These are phyloP conservation scores for Pogona vitticeps DNA, from an alignment of 2,113 vertebrate species.

Conservation along the genomic window DNA sequence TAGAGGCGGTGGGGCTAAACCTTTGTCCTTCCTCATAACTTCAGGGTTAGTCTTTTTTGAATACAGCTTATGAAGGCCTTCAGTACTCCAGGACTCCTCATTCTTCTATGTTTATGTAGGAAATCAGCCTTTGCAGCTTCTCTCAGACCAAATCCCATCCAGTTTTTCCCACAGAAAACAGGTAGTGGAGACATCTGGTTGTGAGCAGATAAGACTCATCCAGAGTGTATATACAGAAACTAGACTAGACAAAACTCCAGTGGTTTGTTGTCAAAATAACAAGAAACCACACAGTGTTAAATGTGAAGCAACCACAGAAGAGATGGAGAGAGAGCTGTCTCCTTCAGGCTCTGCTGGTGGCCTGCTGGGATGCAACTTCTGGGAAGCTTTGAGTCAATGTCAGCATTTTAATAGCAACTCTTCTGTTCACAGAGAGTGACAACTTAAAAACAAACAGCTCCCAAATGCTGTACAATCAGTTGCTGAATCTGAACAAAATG, in stretches of 20 bases:
- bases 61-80: too few relatives aligned
- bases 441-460: background rate
- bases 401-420: background rate
- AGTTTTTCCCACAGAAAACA: background rate
- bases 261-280: conserved; percentile 16
- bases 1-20: too few relatives aligned
- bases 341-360: background rate
- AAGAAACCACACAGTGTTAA: background rate
- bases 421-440: background rate
- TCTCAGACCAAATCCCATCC: background rate
- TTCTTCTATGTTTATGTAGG: background rate
- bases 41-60: too few relatives aligned
- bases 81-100: background rate
- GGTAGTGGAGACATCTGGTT: background rate
- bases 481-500: background rate
- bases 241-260: background rate
- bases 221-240: background rate
- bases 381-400: background rate
- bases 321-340: background rate
- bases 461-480: background rate
- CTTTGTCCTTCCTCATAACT: too few relatives aligned
- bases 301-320: background rate
- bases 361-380: background rate
- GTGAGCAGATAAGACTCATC: background rate
- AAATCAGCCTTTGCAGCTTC: background rate